Evolutionary conservation across 2,888 invertebrate genomes (phyloP), one percentile per base, ranked within the genome.

Genomic region (Biston betularia): DNA sequence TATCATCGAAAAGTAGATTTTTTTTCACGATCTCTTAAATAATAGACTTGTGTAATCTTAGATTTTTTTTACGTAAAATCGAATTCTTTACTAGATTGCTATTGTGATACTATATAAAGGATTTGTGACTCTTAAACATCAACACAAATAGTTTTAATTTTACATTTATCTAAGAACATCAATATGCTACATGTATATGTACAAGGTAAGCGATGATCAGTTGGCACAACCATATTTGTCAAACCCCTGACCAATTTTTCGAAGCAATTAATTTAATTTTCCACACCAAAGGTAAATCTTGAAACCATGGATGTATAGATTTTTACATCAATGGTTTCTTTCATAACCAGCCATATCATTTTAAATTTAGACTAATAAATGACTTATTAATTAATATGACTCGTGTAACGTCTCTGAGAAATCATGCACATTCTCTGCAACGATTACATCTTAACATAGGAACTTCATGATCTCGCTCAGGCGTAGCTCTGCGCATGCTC

Each of bases 401-500:
- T 60, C 45, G 38, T 42, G 42, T 58, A 46, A 44, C 45, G 45
- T 14, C 11, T 44, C 38, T 60, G 46, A 57, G 33, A 57, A 58
- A 48, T 53, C 48, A 63, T 54, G 62, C 45, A 53, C 11, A 35
- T 48, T 52, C 38, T 50, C 57, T 54, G 44, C 45, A 52, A 59
- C 24, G 58, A 65, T 45, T 63, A 66, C 67, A 72, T 74, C 75
- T 77, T 78, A 79, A 75, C 74, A 80, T 80, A 88, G 87, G 86
- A 86, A 88, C 87, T 85, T 78, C 33, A 52, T 72, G 59, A 45
- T 12, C 34, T 72, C 57, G 55, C 80, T 95, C 89, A 95, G 85
- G 95, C 95, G 82, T 95, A 95, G 75, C 95, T 95, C 77, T 95
- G 95, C 8, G 95, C 95, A 56, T 96, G 96, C 85, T 96, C 96